phyloP scores from a whole-genome alignment of 2,113 vertebrate genomes.

The Eira barbara region DNA sequence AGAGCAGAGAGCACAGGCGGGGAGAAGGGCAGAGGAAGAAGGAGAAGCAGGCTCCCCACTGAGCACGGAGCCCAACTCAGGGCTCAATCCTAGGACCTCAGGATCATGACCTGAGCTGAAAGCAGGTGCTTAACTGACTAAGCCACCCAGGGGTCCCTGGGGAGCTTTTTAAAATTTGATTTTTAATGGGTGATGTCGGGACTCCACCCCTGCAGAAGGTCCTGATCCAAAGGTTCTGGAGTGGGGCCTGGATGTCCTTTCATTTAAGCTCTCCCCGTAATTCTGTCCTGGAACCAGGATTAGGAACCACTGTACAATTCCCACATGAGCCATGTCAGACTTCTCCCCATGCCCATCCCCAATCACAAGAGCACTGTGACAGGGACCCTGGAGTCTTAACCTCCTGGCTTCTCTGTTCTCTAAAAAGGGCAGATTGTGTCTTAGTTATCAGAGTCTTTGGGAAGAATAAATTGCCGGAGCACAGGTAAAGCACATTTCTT shows the following conservation, averaged over 20 bases:
- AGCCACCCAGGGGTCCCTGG: neutral
- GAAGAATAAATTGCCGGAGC: neutral
- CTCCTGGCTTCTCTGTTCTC: too few relatives aligned
- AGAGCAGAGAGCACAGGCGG: neutral
- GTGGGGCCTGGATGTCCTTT: neutral
- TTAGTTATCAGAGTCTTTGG: neutral
- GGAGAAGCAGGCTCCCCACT: neutral
- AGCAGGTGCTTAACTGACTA: neutral
- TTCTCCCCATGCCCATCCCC: neutral
- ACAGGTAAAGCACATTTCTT: neutral
- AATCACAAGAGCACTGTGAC: neutral
- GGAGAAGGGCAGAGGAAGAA: neutral
- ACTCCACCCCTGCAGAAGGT: neutral
- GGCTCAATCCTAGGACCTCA: neutral
- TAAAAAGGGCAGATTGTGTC: neutral
- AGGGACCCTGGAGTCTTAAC: too few relatives aligned
- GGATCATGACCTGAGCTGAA: neutral
- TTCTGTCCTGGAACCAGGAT: neutral
- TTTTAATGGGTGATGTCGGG: neutral
- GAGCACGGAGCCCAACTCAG: neutral
- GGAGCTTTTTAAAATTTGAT: neutral
- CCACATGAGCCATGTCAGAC: neutral
- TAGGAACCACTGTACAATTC: neutral
- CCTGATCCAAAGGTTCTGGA: neutral
- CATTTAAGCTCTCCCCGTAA: neutral